Evolutionary conservation across 2,113 vertebrate genomes (phyloP).

Genomic region (Eupsittula cactorum): DNA sequence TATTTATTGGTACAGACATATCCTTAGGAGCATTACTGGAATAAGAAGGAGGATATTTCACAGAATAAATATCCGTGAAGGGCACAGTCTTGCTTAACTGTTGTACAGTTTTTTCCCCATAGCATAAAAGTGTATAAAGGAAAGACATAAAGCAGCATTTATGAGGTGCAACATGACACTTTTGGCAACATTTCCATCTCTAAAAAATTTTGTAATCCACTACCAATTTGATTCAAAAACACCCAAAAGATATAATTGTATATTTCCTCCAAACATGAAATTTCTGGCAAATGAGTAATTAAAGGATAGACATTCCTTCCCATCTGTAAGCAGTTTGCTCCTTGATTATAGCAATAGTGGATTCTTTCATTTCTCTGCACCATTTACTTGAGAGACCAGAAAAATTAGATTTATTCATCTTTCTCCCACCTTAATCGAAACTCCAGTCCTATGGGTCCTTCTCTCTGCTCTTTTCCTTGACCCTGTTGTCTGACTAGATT

Average conservation of each 20-base stretch:
- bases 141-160: not conserved
- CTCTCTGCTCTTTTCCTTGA: not conserved
- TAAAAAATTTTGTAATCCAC: not conserved
- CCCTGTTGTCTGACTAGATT: not conserved
- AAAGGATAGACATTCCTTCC: not conserved
- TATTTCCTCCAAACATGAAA: not conserved
- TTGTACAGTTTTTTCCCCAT: not conserved
- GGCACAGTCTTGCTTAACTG: not conserved
- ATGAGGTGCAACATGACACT: not conserved
- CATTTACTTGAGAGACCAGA: not conserved
- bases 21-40: not conserved
- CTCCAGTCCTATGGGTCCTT: not conserved
- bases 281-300: not conserved
- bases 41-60: not conserved
- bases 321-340: not conserved
- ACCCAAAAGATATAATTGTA: not conserved
- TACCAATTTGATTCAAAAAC: not conserved
- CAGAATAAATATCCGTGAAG: not conserved
- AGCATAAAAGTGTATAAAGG: not conserved
- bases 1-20: not conserved
- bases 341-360: fast-evolving
- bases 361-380: not conserved
- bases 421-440: not conserved
- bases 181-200: not conserved
- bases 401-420: not conserved